Conservation (phyloP, 2,113 vertebrate species). For the Thermophis baileyi region DNA sequence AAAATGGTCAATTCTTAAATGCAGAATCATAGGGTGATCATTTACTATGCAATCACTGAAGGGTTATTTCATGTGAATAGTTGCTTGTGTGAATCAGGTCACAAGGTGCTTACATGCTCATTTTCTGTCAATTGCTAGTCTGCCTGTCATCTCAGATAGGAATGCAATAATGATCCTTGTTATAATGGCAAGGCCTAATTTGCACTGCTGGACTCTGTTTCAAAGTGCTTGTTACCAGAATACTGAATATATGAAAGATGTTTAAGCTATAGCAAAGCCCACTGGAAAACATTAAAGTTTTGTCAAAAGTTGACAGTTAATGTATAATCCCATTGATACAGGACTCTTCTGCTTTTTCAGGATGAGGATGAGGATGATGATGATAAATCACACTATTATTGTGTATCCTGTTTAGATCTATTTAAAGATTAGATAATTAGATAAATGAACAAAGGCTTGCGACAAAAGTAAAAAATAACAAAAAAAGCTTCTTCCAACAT, state of each 20-base stretch:
- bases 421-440: neutral
- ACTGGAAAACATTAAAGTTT: neutral
- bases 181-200: neutral
- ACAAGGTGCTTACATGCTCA: neutral
- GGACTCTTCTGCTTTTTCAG: conserved; percentile 1
- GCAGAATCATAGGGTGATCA: neutral
- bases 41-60: neutral
- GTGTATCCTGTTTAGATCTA: neutral
- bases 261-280: neutral
- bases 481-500: too few relatives aligned
- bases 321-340: neutral
- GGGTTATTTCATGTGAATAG: neutral
- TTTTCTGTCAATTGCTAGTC: neutral
- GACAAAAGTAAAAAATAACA: too few relatives aligned
- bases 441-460: too few relatives aligned
- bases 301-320: neutral
- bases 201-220: neutral
- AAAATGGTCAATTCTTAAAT: neutral
- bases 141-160: neutral
- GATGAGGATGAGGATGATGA: neutral
- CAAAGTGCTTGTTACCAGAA: neutral
- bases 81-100: neutral
- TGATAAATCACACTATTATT: neutral
- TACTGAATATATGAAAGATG: neutral
- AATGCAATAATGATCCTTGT: neutral